Percentiles rank a stretch among this genome's conserved stretches.
Evolutionary conservation across 2,797 vertebrate species (phyloP).

Genomic region (Perodicticus potto): DNA sequence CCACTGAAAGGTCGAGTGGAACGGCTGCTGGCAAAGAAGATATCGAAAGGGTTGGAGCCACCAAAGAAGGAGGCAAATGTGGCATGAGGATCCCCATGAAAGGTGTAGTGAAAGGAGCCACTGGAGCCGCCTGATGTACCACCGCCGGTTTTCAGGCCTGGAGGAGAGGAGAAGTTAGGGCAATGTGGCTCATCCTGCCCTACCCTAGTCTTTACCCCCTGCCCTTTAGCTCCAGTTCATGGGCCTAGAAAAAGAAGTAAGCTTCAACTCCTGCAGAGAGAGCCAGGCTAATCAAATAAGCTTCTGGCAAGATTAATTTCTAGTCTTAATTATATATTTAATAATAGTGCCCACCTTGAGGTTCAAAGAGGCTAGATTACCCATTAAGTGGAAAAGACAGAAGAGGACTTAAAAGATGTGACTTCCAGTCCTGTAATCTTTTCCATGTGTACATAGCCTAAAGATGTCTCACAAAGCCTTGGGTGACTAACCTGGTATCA

Average conservation of each 20-base stretch:
- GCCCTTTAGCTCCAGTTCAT: neutral
- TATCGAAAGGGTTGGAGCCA: slow-evolving; percentile 98
- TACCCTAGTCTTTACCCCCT: neutral
- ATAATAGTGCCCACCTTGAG: slow-evolving; percentile 15
- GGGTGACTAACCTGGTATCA: slow-evolving; percentile 11
- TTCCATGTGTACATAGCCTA: slow-evolving; percentile 8
- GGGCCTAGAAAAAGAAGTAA: slow-evolving; percentile 42
- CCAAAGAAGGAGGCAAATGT: slow-evolving; percentile 99
- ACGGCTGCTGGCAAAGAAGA: slow-evolving; percentile 96
- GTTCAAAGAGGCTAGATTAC: slow-evolving; percentile 26
- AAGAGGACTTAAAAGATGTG: slow-evolving; percentile 22
- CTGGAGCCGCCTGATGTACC: slow-evolving; percentile 94
- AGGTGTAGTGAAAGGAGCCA: slow-evolving; percentile 97
- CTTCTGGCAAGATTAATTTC: slow-evolving; percentile 50
- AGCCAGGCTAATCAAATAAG: neutral
- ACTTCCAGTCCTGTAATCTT: neutral
- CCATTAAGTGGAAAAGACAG: slow-evolving; percentile 6
- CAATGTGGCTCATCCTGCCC: neutral
- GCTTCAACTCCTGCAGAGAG: neutral
- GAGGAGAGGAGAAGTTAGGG: slow-evolving; percentile 76
- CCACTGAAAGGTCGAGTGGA: slow-evolving; percentile 93
- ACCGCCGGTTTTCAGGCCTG: slow-evolving; percentile 96
- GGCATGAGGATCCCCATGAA: slow-evolving; percentile 98
- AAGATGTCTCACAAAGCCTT: slow-evolving; percentile 30
- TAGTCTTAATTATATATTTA: slow-evolving; percentile 16